Evolutionary conservation across 2,113 vertebrate genomes (phyloP), one percentile per base, ranked within the genome.

Genomic region (Cettia cetti): DNA sequence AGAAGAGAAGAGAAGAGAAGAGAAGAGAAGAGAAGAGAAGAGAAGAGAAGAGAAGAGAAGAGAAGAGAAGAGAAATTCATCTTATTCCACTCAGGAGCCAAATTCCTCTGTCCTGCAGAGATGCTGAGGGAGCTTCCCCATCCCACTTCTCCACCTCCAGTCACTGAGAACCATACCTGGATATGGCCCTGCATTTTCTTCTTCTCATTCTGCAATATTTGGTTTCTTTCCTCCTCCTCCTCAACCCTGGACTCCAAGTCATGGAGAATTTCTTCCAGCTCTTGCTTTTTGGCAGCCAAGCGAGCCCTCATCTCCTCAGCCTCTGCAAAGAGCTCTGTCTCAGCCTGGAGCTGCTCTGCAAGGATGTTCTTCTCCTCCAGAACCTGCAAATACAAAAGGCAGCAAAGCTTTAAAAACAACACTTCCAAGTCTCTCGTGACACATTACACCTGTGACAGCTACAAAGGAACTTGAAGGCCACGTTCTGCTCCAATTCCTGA

Each of bases 141-240:
- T 24, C 28, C 37, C 2, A 5, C 13, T 65, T 33, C 23, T 26
- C 56, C 37, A 23, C 9, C 54, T 54, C 14, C 50, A 63, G 26
- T 5, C 50, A 23, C 42, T 30, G 14, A 60, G 60, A 68, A 10
- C 30, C 57, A 31, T 92, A 99, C 99, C 99, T 99, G 99, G 79
- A 99, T 98, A 82, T 99, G 99, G 0, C 99, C 96, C 95, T 99
- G 99, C 99, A 99, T 99, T 96, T 99, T 99, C 97, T 99, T 99
- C 97, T 99, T 99, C 95, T 99, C 99, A 52, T 99, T 99, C 96
- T 99, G 99, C 95, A 99, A 63, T 70, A 98, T 98, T 93, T 99
- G 99, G 97, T 99, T 99, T 95, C 99, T 98, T 95, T 99, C 99
- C 89, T 99, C 99, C 70, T 99, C 99, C 61, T 99, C 99, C 92